A percentile compares a stretch with the other conserved stretches of the same genome.
These are phyloP conservation scores for Trematomus loennbergii DNA, from an alignment of 2,113 vertebrate species.

Conservation along the genomic window DNA sequence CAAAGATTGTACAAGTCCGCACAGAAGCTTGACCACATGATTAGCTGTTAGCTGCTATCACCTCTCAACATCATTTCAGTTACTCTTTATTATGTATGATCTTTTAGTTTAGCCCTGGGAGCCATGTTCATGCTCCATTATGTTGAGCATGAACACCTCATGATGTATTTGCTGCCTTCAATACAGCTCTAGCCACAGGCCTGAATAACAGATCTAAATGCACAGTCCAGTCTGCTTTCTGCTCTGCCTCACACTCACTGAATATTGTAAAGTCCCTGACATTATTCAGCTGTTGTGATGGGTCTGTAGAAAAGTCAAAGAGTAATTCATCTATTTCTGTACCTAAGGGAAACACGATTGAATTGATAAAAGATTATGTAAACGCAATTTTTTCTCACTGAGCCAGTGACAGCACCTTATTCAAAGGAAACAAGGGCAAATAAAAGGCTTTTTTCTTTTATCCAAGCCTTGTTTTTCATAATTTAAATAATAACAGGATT, in stretches of 20 bases:
- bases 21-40: conserved; percentile 9
- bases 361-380: neutral
- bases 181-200: neutral
- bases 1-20: neutral
- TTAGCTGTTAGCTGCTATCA: neutral
- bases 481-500: conserved; percentile 1
- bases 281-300: no score
- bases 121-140: neutral
- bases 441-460: neutral
- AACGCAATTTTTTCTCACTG: neutral
- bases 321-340: neutral
- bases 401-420: neutral
- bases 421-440: neutral
- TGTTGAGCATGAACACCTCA: neutral
- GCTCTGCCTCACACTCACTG: no score
- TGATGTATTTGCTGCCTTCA: neutral
- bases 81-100: neutral
- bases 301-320: neutral
- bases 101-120: neutral
- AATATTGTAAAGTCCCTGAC: no score
- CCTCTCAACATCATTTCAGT: neutral
- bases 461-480: neutral
- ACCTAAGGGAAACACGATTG: neutral
- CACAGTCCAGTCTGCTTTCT: no score
- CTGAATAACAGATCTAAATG: neutral